Base-by-base conservation (phyloP, 1,140 invertebrate genomes). In the Sweltsa coloradensis region DNA sequence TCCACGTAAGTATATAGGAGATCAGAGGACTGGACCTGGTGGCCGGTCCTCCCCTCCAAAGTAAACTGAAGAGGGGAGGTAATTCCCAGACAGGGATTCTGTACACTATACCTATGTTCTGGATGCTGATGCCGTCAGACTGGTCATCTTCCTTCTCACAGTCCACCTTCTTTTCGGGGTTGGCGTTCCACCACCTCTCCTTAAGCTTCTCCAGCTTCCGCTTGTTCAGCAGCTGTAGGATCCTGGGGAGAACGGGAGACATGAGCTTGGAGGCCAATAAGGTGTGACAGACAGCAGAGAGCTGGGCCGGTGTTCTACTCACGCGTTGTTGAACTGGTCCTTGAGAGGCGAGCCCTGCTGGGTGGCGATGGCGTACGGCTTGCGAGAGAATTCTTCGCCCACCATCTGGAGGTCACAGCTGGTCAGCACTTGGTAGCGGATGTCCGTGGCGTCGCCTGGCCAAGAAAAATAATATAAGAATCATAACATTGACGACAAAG, bases 321-420 rank as follows among this genome's bases (percentile, higher is more conserved):
- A 89, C 85, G 86, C 87, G 65, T 88, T 89, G 61, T 89, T 90
- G 47, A 91, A 85, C 61, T 89, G 84, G 68, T 91, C 86, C 59
- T 89, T 89, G 3, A 98, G 68, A 4, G 89, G 85, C 0, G 92
- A 96, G 5, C 91, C 91, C 63, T 96, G 89, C 61, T 96, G 92
- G 0, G 97, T 92, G 1, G 91, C 94, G 26, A 97, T 83, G 0
- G 94, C 93, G 56, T 96, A 95, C 0, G 94, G 94, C 62, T 97
- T 97, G 27, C 92, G 71, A 1, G 91, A 96, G 62, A 98, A 98
- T 63, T 97, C 93, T 52, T 96, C 90, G 0, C 95, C 95, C 0
- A 88, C 84, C 66, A 83, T 80, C 60, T 85, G 81, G 2, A 97
- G 70, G 55, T 95, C 88, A 61, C 94, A 98, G 61, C 87, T 89